Evolutionary conservation across 2,113 vertebrate genomes (phyloP).

Genomic region (Platycercus adscitus): DNA sequence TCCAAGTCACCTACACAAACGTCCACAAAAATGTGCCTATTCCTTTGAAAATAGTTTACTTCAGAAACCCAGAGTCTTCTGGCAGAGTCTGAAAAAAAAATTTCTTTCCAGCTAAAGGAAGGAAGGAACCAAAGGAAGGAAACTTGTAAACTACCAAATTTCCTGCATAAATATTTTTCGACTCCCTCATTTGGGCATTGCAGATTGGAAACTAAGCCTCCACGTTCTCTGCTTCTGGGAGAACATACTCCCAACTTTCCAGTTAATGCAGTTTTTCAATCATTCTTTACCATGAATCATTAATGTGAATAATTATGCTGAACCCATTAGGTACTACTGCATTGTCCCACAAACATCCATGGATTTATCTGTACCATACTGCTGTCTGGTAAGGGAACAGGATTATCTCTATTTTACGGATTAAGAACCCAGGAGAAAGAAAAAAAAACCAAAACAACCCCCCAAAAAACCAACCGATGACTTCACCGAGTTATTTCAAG

Average conservation of each 20-base stretch:
- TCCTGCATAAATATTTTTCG: slow-evolving; percentile 52
- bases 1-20: neutral
- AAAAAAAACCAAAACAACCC: neutral
- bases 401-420: slow-evolving; percentile 4
- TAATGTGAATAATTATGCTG: neutral
- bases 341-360: neutral
- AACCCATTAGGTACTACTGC: neutral
- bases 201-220: neutral
- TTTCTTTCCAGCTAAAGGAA: slow-evolving; percentile 28
- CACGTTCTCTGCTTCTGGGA: neutral
- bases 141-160: slow-evolving; percentile 59
- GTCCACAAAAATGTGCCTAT: neutral
- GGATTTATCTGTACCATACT: neutral
- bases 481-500: neutral
- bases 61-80: neutral
- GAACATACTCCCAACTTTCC: neutral
- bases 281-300: slow-evolving; percentile 9
- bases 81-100: neutral
- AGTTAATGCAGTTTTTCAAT: slow-evolving; percentile 7
- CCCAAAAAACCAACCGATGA: neutral
- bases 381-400: neutral
- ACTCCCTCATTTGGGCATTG: neutral
- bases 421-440: neutral
- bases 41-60: neutral
- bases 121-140: slow-evolving; percentile 62